These are phyloP conservation scores for Pomatostomus ruficeps DNA, from an alignment of 2,113 vertebrate species.

Conservation along the genomic window DNA sequence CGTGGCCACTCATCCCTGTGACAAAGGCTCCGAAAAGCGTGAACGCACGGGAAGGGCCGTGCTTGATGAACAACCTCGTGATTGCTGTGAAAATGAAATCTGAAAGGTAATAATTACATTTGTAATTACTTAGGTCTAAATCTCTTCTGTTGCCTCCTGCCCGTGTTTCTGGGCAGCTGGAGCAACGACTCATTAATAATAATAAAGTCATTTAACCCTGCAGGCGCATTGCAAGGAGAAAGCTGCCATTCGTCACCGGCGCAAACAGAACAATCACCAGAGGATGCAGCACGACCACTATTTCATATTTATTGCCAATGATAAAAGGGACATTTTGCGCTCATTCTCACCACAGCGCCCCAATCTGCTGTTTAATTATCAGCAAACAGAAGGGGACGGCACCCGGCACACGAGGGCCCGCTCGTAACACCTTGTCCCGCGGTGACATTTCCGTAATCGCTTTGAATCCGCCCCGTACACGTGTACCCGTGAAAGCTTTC, in stretches of 20 bases:
- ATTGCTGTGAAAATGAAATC: slow-evolving; percentile 61
- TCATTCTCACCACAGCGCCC: slow-evolving; percentile 56
- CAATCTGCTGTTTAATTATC: slow-evolving; percentile 69
- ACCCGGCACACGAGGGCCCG: slow-evolving; percentile 2
- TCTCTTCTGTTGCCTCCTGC: slow-evolving; percentile 66
- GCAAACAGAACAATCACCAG: slow-evolving; percentile 73
- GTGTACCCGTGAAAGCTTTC: slow-evolving; percentile 40
- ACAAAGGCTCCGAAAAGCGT: slow-evolving; percentile 11
- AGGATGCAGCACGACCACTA: slow-evolving; percentile 68
- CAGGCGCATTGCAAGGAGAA: slow-evolving; percentile 77
- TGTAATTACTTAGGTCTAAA: slow-evolving; percentile 82
- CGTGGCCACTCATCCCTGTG: neutral
- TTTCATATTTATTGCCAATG: slow-evolving; percentile 71
- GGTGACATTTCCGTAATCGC: slow-evolving; percentile 60
- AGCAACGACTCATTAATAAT: slow-evolving; percentile 83
- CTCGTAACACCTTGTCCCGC: slow-evolving; percentile 48
- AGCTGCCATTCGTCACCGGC: slow-evolving; percentile 77
- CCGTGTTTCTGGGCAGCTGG: slow-evolving; percentile 52
- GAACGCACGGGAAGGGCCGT: neutral
- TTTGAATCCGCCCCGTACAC: slow-evolving; percentile 41
- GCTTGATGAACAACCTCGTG: slow-evolving; percentile 61
- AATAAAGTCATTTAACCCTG: slow-evolving; percentile 85
- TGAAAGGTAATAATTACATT: slow-evolving; percentile 84
- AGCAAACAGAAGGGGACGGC: slow-evolving; percentile 61
- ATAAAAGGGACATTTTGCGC: slow-evolving; percentile 50